Evolutionary conservation across 1,140 invertebrate species (phyloP).

Genomic region (Panagrolaimus sp.): DNA sequence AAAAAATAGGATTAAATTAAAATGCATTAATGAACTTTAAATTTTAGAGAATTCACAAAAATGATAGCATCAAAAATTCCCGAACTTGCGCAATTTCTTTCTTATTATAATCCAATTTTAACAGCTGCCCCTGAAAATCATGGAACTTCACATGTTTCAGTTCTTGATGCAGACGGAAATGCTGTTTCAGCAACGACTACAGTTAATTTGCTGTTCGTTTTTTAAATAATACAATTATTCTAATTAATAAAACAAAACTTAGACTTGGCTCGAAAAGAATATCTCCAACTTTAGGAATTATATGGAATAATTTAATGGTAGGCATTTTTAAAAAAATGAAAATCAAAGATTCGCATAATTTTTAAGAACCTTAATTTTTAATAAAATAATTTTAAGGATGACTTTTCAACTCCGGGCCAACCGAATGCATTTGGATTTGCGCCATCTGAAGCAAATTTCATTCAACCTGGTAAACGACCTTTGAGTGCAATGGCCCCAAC

Average conservation of each 20-base stretch:
- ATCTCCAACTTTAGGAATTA: slow-evolving; percentile 74
- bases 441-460: slow-evolving; percentile 71
- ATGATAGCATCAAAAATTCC: slow-evolving; percentile 36
- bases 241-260: no score
- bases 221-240: no score
- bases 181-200: slow-evolving; percentile 89
- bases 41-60: slow-evolving; percentile 29
- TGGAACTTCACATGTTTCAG: slow-evolving; percentile 83
- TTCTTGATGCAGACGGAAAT: slow-evolving; percentile 78
- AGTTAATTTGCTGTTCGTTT: slow-evolving; percentile 71
- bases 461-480: slow-evolving; percentile 74
- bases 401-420: slow-evolving; percentile 54
- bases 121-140: slow-evolving; percentile 44
- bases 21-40: not conserved
- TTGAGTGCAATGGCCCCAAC: slow-evolving; percentile 82
- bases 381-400: no score
- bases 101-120: slow-evolving; percentile 56
- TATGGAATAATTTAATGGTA: slow-evolving; percentile 88
- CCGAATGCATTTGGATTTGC: slow-evolving; percentile 73
- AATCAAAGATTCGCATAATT: no score
- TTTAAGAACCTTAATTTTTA: no score
- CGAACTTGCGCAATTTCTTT: slow-evolving; percentile 46
- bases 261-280: slow-evolving; percentile 1
- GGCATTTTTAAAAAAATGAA: no score
- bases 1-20: slow-evolving; percentile 36